Base-by-base conservation (phyloP, 2,888 invertebrate genomes). In the Torymus auratus region DNA sequence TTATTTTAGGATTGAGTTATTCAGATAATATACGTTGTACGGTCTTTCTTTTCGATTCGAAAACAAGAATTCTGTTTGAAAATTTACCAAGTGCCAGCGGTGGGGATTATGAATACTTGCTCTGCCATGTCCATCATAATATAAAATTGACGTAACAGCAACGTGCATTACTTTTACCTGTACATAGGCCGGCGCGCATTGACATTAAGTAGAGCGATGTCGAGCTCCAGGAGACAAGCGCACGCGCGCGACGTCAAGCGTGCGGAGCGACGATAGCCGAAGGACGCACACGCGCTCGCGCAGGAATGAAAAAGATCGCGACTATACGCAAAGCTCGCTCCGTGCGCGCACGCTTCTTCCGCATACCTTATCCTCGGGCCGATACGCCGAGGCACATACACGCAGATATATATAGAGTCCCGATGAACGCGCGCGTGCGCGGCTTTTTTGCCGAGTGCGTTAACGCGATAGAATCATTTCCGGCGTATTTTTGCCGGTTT, bases 381-480 rank as follows among this genome's bases (percentile, higher is more conserved):
- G 14, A 62, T 62, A 20, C 72, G 23, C 53, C 41, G n/a, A 7
- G 20, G 7, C 41, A 41, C 41, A 28, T 28, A 28, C 28, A 7
- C 41, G 41, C 7, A 41, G 5, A 41, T 41, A 10, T 41, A 41
- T 41, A 41, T 5, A 41, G 41, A 41, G 41, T 41, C 41, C 41
- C 41, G 41, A 41, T 41, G 41, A 7, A 41, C 41, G 7, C 41
- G 28, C 28, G 28, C 7, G 28, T 7, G 28, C 28, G 7, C 7
- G 1, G 41, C 41, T 41, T 41, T 41, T 41, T 41, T 41, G 41
- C 41, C 41, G 41, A 41, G 41, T 7, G 73, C 79, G 61, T 23
- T 67, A 78, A 78, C 69, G 64, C 73, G 79, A 79, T 79, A 64
- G 50, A 70, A 79, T 74, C 79, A 52, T 79, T 79, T 79, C 79